Evolutionary conservation across 2,113 vertebrate species (phyloP).

Genomic region (Chunga burmeisteri): DNA sequence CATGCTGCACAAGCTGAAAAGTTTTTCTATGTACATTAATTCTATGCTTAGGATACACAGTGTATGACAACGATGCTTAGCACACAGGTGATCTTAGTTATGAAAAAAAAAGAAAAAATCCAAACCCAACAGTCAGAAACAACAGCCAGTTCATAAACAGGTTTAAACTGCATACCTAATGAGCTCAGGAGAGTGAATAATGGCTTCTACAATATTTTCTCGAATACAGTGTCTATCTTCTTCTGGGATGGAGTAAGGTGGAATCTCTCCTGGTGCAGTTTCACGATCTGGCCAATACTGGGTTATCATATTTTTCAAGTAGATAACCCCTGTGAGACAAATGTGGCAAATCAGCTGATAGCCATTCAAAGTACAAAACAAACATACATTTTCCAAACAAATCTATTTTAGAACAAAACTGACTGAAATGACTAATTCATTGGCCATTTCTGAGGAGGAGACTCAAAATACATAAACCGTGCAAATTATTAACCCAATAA

Average conservation of each 20-base stretch:
- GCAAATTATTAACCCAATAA: background rate
- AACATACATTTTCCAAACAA: background rate
- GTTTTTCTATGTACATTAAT: background rate
- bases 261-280: constrained; percentile 82
- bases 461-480: background rate
- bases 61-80: background rate
- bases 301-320: constrained; percentile 99
- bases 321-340: constrained; percentile 89
- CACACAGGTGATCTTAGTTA: background rate
- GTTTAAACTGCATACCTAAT: constrained; percentile 83
- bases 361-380: background rate
- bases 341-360: background rate
- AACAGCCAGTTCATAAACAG: background rate
- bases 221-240: constrained; percentile 94
- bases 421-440: background rate
- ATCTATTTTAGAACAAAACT: background rate
- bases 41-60: background rate
- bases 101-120: background rate
- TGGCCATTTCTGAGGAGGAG: background rate
- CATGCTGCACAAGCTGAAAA: background rate
- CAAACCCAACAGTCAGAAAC: background rate
- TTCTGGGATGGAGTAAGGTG: constrained; percentile 92
- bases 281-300: constrained; percentile 97
- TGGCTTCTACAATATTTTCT: constrained; percentile 97
- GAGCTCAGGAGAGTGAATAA: constrained; percentile 97